phyloP scores from a whole-genome alignment of 2,797 vertebrate genomes.

The Pseudotriccus pelzelni region DNA sequence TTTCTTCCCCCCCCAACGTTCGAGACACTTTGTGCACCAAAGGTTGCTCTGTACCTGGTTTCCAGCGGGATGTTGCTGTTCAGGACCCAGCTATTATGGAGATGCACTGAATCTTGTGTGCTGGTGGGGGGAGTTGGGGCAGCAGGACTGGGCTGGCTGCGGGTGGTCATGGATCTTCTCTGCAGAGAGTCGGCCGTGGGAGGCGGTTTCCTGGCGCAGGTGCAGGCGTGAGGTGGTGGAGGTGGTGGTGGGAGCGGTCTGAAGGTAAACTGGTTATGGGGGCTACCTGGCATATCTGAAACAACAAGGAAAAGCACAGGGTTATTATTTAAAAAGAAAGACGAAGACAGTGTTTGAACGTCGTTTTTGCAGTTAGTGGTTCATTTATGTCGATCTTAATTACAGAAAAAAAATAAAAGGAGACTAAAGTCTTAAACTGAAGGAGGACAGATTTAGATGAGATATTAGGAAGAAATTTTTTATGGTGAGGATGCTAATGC shows the following conservation, averaged over 20 bases:
- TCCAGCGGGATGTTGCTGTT: conserved; percentile 97
- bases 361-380: not conserved
- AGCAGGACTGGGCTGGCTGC: conserved; percentile 88
- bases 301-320: not conserved
- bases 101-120: conserved; percentile 81
- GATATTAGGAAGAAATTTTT: not conserved
- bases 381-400: not conserved
- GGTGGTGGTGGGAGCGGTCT: conserved; percentile 89
- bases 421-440: not conserved
- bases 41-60: conserved; percentile 83
- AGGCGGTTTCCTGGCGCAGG: conserved; percentile 87
- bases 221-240: conserved; percentile 90
- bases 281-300: conserved; percentile 88
- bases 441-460: not conserved
- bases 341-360: not conserved
- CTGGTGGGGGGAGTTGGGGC: conserved; percentile 79
- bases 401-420: no score
- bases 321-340: not conserved
- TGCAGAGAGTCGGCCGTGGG: conserved; percentile 87
- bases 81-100: conserved; percentile 96
- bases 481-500: not conserved
- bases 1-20: fast-evolving
- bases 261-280: conserved; percentile 93
- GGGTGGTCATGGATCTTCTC: conserved; percentile 90
- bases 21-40: fast-evolving